phyloP scores from a whole-genome alignment of 2,888 invertebrate species.

The Tipula unca region DNA sequence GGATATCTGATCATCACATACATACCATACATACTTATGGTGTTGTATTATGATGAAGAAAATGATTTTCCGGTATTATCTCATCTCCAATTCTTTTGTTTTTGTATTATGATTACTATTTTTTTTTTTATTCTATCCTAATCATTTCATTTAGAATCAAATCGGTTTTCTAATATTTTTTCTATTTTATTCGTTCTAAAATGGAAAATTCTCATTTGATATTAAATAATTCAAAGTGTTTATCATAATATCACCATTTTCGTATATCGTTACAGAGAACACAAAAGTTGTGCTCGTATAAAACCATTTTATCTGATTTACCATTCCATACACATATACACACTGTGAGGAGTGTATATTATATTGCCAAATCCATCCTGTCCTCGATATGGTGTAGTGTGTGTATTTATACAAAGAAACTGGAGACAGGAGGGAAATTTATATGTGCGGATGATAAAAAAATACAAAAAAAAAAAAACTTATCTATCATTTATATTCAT shows the following conservation, averaged over 20 bases:
- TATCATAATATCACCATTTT: constrained; percentile 8
- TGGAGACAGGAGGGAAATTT: background rate
- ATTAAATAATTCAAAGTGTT: background rate
- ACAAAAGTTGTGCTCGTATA: background rate
- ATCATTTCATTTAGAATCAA: background rate
- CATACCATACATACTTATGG: background rate
- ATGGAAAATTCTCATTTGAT: background rate
- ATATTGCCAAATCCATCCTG: background rate
- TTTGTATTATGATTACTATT: background rate
- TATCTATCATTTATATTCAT: constrained; percentile 8
- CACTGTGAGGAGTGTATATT: background rate
- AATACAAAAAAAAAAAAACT: too few relatives aligned
- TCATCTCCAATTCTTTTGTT: background rate
- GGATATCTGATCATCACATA: background rate
- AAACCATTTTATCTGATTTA: background rate
- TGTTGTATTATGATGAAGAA: background rate
- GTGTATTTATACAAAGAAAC: background rate
- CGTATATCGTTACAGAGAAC: background rate
- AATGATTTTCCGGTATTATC: background rate
- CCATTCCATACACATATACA: background rate
- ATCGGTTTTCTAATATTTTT: background rate
- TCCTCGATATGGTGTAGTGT: background rate
- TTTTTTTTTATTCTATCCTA: background rate
- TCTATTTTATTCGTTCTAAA: background rate
- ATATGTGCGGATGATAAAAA: background rate